Evolutionary conservation across 2,113 vertebrate genomes (phyloP).

Genomic region (Sceloporus undulatus): DNA sequence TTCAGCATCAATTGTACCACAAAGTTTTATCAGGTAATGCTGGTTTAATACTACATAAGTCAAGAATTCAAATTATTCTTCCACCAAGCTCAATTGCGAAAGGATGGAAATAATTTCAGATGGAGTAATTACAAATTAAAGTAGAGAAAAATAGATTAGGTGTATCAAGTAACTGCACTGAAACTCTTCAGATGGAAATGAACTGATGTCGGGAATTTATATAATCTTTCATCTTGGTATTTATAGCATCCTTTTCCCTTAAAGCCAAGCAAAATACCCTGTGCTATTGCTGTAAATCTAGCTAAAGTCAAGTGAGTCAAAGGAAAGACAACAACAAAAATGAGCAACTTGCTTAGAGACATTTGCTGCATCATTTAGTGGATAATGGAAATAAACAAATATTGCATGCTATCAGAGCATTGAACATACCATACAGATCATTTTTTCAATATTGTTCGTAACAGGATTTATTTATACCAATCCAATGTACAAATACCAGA

Average conservation of each 20-base stretch:
- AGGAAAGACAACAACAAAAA: not conserved
- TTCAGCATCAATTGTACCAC: slow-evolving; percentile 22
- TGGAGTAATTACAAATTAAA: slow-evolving; percentile 50
- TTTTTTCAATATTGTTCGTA: not conserved
- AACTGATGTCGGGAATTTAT: slow-evolving; percentile 48
- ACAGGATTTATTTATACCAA: not conserved
- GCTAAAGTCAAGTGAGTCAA: not conserved
- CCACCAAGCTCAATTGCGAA: slow-evolving; percentile 37
- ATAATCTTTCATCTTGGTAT: slow-evolving; percentile 39
- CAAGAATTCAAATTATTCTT: not conserved
- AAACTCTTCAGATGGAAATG: slow-evolving; percentile 29
- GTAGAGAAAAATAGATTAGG: slow-evolving; percentile 9
- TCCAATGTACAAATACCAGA: not conserved
- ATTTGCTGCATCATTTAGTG: slow-evolving; percentile 7
- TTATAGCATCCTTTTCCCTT: slow-evolving; percentile 46
- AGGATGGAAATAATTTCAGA: slow-evolving; percentile 41
- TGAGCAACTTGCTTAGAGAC: not conserved
- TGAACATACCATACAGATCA: not conserved
- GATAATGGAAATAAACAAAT: not conserved
- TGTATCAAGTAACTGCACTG: slow-evolving; percentile 35
- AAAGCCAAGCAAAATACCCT: slow-evolving; percentile 41
- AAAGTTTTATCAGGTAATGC: slow-evolving; percentile 7
- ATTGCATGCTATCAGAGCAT: not conserved
- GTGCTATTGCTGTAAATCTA: slow-evolving; percentile 29
- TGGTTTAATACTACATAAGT: not conserved